Evolutionary conservation across 2,888 invertebrate species (phyloP).

Genomic region (Orthosia gracilis): DNA sequence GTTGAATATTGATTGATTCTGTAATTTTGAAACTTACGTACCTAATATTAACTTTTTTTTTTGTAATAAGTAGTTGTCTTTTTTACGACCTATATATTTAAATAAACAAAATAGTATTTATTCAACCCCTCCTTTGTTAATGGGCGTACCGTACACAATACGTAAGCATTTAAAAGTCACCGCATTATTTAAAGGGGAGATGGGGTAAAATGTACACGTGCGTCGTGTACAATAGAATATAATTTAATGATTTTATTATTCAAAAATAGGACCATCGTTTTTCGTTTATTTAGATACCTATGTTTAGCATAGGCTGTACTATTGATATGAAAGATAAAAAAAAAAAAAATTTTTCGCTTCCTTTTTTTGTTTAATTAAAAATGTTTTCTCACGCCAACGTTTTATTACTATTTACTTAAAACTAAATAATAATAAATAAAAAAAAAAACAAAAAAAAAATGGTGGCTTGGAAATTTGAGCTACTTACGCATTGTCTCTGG

Average conservation of each 20-base stretch:
- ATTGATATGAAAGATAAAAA: too few species aligned
- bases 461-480: too few species aligned
- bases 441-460: not conserved
- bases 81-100: constrained; percentile 1
- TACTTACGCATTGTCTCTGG: not conserved
- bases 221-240: not conserved
- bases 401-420: too few species aligned
- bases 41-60: not conserved
- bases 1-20: too few species aligned
- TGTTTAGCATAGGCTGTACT: not conserved
- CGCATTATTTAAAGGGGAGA: constrained; percentile 33
- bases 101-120: constrained; percentile 6
- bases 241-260: constrained; percentile 14
- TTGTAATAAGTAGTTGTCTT: not conserved
- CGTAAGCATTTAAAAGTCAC: constrained; percentile 13
- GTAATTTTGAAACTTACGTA: too few species aligned
- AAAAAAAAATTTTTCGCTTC: not conserved
- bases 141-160: constrained; percentile 23
- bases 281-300: too few species aligned
- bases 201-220: constrained; percentile 11
- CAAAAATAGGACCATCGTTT: not conserved
- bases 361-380: not conserved
- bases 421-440: too few species aligned
- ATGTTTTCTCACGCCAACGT: not conserved
- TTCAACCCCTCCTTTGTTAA: constrained; percentile 21